phyloP scores from a whole-genome alignment of 2,113 vertebrate genomes.

The Bos taurus region ARS-UCD2.0 NC_037355.1:6223001-6223500 shows the following conservation, averaged over 20 bases:
- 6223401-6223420: background rate
- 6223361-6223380: background rate
- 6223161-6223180: background rate
- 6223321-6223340: background rate
- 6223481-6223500: background rate
- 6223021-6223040: background rate
- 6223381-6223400: background rate
- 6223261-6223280: background rate
- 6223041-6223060: background rate
- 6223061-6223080: background rate
- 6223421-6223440: background rate
- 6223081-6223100: background rate
- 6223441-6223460: background rate
- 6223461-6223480: background rate
- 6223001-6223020: background rate
- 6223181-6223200: background rate
- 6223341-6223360: background rate
- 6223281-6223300: background rate
- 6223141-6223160: background rate
- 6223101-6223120: background rate
- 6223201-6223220: background rate
- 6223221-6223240: background rate
- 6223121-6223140: fast-evolving
- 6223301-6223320: background rate
- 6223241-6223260: background rate